These are phyloP conservation scores for Gallinago solitaria DNA, from an alignment of 2,797 vertebrate genomes.

Conservation along the genomic window DNA sequence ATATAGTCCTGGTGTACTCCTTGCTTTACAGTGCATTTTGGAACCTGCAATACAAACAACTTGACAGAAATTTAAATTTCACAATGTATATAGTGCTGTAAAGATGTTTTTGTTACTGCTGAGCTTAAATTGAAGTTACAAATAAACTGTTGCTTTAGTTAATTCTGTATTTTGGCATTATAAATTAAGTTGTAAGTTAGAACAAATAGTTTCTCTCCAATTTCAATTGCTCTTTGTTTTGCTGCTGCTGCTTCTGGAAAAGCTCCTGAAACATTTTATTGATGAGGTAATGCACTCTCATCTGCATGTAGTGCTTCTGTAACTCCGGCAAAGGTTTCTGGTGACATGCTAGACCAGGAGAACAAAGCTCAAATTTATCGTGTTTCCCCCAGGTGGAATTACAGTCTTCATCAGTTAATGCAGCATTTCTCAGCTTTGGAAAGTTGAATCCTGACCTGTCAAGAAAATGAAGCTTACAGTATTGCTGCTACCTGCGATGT, in stretches of 20 bases:
- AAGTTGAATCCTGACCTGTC: conserved; percentile 20
- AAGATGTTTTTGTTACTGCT: neutral
- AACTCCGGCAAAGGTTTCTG: conserved; percentile 34
- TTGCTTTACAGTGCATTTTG: neutral
- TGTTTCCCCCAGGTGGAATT: conserved; percentile 30
- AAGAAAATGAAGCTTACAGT: neutral
- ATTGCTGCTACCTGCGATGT: neutral
- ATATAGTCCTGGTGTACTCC: neutral
- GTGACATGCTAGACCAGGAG: neutral
- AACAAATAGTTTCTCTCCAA: neutral
- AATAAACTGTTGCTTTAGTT: neutral
- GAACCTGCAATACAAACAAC: neutral
- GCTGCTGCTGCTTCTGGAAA: neutral
- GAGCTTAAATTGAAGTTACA: neutral
- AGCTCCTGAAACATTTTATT: conserved; percentile 20
- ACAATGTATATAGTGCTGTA: neutral
- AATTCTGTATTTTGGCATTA: neutral
- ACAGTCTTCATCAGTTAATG: conserved; percentile 52
- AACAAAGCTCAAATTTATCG: conserved; percentile 26
- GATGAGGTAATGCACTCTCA: neutral
- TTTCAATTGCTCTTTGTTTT: conserved; percentile 12
- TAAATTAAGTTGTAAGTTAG: neutral
- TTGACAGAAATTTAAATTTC: neutral
- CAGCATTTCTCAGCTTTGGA: neutral
- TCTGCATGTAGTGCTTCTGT: neutral